Base-by-base conservation (phyloP, 2,888 invertebrate species). In the Emmelina monodactyla region DNA sequence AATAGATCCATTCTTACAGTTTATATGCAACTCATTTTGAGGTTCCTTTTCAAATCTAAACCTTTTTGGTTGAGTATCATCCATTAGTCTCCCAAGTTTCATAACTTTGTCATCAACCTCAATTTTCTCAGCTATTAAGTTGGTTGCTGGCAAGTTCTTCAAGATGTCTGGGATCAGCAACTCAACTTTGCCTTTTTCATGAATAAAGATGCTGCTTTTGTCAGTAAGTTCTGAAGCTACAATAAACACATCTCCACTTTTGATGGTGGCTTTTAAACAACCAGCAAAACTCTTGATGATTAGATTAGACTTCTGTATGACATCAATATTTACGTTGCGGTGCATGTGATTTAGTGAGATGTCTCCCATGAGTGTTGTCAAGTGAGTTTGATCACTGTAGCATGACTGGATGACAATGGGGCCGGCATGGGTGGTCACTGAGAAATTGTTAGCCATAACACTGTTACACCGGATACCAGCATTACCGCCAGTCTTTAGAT, bases 1-100 rank as follows among this genome's bases (percentile, higher is more conserved):
- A 54, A 81, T 79, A 22, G 73, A 68, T 42, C 81, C 81, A 63
- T 81, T 81, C 53, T 70, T 76, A 66, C 81, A 80, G 32, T 79
- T 80, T 63, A 81, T 65, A 36, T 78, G 67, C 42, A 81, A 56
- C 45, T 81, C 81, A 49, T 73, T 62, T 9, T 63, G 55, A 0
- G 68, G 69, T 43, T 76, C 69, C 41, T 67, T 67, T 37, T 75
- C 75, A 51, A 62, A 78, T 39, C 79, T 58, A 50, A 81, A 82
- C 51, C 71, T 58, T 41, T 75, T 65, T 9, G 79, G 79, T 44
- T 73, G 67, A 0, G 75, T 62, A 42, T 80, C 80, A 45, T 79
- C 78, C 72, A 79, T 73, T 40, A 80, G 68, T 37, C 76, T 59
- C 2, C 81, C 81, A 11, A 71, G 44, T 37, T 76, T 75, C 47